Evolutionary conservation across 1,140 invertebrate genomes (phyloP), one percentile per base, ranked within the genome.

Genomic region (Cherax destructor): DNA sequence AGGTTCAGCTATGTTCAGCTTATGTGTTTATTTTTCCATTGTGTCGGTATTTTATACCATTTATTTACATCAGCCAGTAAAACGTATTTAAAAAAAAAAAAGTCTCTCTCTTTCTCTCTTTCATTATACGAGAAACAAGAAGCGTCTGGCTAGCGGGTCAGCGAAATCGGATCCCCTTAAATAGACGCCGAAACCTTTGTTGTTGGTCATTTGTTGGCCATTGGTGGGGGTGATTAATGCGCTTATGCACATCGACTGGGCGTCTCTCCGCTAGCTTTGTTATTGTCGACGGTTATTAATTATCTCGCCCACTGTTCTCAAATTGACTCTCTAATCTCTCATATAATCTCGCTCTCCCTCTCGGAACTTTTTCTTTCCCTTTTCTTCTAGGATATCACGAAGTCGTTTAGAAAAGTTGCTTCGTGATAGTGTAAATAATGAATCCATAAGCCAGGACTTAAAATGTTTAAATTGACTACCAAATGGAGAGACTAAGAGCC

Each of bases 201-300:
- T 69, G 81, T 69, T 47, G 59, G 30, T 69, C 81, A 83, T 83
- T 83, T 83, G 56, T 41, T 83, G 81, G 13, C 79, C 81, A 65
- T 83, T 83, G 59, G 16, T 11, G 59, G 59, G 18, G 81, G 69
- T 83, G 81, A 65, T 83, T 65, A 69, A 83, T 83, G 81, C 16
- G 24, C 59, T 83, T 65, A 83, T 83, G 61, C 80, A 83, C 81
- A 47, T 41, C 30, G 30, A 41, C 30, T 41, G 30, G 30, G 30
- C 30, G 61, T 21, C 79, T 47, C 77, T 65, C 81, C 13, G 81
- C 30, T 10, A 21, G n/a, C 59, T 83, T 83, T 83, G 81, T 83
- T 83, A 83, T 65, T 47, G 59, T 47, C 7, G 81, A 83, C 81
- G 81, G 61, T 21, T 69, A 69, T 83, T 83, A 83, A 83, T 83